Base-by-base conservation (phyloP, 2,888 invertebrate genomes). In the Agonopterix arenella region DNA sequence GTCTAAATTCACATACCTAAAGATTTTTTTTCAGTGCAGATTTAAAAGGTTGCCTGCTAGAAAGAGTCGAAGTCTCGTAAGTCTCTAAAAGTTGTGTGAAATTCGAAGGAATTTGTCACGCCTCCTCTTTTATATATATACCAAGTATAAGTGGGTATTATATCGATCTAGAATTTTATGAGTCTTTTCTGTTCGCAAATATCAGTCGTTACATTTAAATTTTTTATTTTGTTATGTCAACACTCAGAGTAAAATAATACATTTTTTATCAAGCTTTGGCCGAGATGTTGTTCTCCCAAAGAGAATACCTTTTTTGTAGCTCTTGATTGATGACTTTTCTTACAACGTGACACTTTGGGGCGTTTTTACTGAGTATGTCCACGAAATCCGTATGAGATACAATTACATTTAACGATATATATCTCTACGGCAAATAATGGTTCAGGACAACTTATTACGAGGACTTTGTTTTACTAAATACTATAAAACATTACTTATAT, bases 321-420 rank as follows among this genome's bases (percentile, higher is more conserved):
- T 52, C 70, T 72, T 84, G 84, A 85, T 83, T 82, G 80, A 84
- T 85, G 80, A 76, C 64, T 75, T 79, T 76, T 74, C 76, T 73
- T 71, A 70, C 66, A 68, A 58, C 61, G 72, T 71, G 79, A 78
- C 80, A 73, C 66, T 73, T 76, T 64, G 66, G 61, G 60, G 66
- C 65, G 70, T 75, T 67, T 73, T 60, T 55, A 61, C 60, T 64
- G 57, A 64, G 60, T 58, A 64, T 66, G 65, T 64, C 67, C 58
- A 68, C 65, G 66, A 66, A 68, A 75, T 68, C 70, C 69, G 70
- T 71, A 63, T 68, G 70, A n/a, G 11, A 28, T 40, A 70, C 64
- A 76, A 70, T 72, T 71, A 73, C 72, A 66, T 62, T 64, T 40
- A 40, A 40, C 40, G n/a, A 40, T 40, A 40, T 13, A 13, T 40